A percentile compares a stretch with the other conserved stretches of the same genome.
phyloP scores from a whole-genome alignment of 23 tunicate genomes.

The Ciona savignyi region DNA sequence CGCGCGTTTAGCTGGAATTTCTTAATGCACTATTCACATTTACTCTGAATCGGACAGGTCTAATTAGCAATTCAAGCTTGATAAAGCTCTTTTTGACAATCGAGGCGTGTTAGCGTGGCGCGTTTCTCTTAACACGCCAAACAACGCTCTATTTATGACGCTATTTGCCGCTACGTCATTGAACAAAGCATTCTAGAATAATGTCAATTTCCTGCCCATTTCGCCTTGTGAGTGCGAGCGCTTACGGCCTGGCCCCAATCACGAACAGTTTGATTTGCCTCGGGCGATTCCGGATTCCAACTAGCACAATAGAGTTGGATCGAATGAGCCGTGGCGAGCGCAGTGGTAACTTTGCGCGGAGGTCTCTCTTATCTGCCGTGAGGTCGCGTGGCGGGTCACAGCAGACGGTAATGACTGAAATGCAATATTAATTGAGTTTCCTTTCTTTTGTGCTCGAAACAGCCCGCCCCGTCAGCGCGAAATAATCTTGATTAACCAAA shows the following conservation, averaged over 20 bases:
- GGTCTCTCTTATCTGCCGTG: not conserved
- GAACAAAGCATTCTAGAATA: not conserved
- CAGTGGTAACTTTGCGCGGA: not conserved
- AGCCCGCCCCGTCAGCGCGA: not conserved
- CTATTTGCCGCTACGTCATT: slow-evolving; percentile 4
- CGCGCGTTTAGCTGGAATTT: too few species aligned
- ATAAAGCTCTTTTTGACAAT: too few species aligned
- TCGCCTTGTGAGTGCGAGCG: slow-evolving; percentile 4
- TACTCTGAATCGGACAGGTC: too few species aligned
- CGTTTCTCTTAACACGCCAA: not conserved
- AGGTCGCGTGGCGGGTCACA: not conserved
- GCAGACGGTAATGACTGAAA: not conserved
- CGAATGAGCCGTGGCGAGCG: not conserved
- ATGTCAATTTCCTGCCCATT: slow-evolving; percentile 4
- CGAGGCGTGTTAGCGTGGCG: not conserved
- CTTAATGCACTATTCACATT: too few species aligned
- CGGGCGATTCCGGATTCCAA: not conserved
- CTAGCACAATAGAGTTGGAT: not conserved
- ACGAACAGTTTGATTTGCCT: not conserved
- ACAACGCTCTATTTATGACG: not conserved
- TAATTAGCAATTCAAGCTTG: too few species aligned
- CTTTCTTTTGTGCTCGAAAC: not conserved
- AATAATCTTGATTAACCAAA: not conserved
- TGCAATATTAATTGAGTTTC: not conserved
- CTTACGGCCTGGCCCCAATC: too few species aligned